Evolutionary conservation across 2,888 invertebrate genomes (phyloP).

Genomic region (Drosophila prostipennis): DNA sequence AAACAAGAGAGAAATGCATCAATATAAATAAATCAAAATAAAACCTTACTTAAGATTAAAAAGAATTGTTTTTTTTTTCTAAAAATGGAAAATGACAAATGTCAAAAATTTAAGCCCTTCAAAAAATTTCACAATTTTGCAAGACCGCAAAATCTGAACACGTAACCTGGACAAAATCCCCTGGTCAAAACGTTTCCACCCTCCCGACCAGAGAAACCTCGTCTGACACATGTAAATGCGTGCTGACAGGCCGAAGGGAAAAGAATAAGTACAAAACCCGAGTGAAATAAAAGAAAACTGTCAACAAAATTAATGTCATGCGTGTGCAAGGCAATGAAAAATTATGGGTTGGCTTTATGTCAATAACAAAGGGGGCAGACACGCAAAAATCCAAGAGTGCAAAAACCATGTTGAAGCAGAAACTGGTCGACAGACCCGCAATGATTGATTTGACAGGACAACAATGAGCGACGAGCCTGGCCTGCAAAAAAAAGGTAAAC

Average conservation of each 20-base stretch:
- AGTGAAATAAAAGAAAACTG: conserved; percentile 79
- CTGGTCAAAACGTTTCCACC: conserved; percentile 21
- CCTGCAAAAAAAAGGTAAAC: conserved; percentile 22
- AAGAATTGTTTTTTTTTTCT: too few species aligned
- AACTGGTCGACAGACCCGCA: conserved; percentile 54
- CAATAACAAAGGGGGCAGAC: conserved; percentile 74
- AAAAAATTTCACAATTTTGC: conserved; percentile 10
- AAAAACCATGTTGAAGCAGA: conserved; percentile 20
- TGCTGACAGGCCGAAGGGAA: conserved; percentile 72
- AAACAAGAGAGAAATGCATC: too few species aligned
- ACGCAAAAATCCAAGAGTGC: conserved; percentile 47
- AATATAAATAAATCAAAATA: too few species aligned
- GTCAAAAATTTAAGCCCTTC: conserved; percentile 3
- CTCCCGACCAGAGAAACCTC: conserved; percentile 23
- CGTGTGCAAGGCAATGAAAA: conserved; percentile 82
- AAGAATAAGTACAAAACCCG: conserved; percentile 59
- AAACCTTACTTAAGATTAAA: too few species aligned
- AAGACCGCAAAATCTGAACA: conserved; percentile 40
- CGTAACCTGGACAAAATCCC: conserved; percentile 11
- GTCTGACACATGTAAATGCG: conserved; percentile 77
- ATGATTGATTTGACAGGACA: conserved; percentile 83
- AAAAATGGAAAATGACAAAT: neutral
- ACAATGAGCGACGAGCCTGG: conserved; percentile 31
- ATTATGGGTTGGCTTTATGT: conserved; percentile 82
- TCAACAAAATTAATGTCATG: conserved; percentile 83